phyloP scores from a whole-genome alignment of 2,113 vertebrate species.

The Microtus pennsylvanicus region DNA sequence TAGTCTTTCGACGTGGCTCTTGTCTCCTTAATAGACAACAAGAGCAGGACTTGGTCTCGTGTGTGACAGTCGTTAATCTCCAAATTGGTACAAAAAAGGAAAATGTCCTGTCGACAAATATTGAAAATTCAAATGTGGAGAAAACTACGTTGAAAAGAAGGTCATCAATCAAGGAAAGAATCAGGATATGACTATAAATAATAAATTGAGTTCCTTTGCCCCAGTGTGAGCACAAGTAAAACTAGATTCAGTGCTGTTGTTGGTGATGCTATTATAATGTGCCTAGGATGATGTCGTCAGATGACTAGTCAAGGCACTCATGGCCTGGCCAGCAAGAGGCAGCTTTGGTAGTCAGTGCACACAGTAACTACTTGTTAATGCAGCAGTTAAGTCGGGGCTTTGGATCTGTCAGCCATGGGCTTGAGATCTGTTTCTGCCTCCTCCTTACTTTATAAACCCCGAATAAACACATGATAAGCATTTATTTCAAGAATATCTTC shows the following conservation, averaged over 20 bases:
- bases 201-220: background rate
- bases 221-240: background rate
- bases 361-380: background rate
- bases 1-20: slow-evolving; percentile 52
- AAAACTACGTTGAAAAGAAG: slow-evolving; percentile 3
- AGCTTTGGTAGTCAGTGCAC: background rate
- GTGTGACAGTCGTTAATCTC: slow-evolving; percentile 23
- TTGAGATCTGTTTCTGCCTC: slow-evolving; percentile 59
- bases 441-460: slow-evolving; percentile 24
- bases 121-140: slow-evolving; percentile 41
- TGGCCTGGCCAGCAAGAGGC: background rate
- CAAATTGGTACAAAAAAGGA: background rate
- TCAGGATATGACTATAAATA: background rate
- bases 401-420: background rate
- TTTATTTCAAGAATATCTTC: slow-evolving; percentile 60
- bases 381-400: background rate
- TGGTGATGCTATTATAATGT: background rate
- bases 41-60: background rate
- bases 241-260: background rate
- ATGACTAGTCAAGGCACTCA: slow-evolving; percentile 1
- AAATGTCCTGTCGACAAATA: slow-evolving; percentile 15
- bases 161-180: slow-evolving; percentile 42
- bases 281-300: background rate
- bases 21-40: slow-evolving; percentile 51
- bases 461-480: background rate